Base-by-base conservation (phyloP, 2,113 vertebrate species). In the Apodemus sylvaticus region DNA sequence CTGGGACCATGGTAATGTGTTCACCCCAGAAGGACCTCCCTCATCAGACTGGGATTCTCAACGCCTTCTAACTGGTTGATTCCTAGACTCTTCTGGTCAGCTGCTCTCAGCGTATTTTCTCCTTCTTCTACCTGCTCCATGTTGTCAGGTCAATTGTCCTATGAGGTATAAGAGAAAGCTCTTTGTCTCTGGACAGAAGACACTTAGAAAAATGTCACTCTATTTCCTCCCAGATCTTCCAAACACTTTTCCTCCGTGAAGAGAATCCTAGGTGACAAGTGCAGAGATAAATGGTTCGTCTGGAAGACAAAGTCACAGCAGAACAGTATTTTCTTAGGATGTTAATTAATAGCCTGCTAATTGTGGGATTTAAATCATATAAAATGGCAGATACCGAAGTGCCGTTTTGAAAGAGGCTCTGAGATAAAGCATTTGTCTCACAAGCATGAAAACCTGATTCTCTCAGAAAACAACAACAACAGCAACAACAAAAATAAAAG, bases 181-280 rank as follows among this genome's bases (percentile, higher is more conserved):
- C 66, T 92, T 93, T 93, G 74, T 89, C 86, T 89, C 81, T 45
- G 60, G 58, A 66, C 74, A 58, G 48, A 93, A 94, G 86, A 87
- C 86, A 73, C 70, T 95, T 81, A 53, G 77, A 90, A 93, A 96
- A 96, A 85, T 83, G 83, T 85, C 78, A 95, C 48, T 66, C 34
- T 55, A 60, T 93, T 86, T 66, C 91, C 88, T 89, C 66, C 62
- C 64, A 90, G 89, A 58, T 87, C 79, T 94, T 93, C 83, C 82
- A 86, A 89, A 62, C 73, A 73, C 39, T 76, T 90, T 95, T 89
- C 60, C 77, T 82, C 53, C 60, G 51, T 1, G 5, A n/a, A 91
- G 81, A 95, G 93, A 96, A 96, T 93, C 94, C 34, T 78, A 86
- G 89, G 81, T 51, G 89, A 91, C 89, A 96, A 86, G 70, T 39